phyloP scores from a whole-genome alignment of 2,888 invertebrate genomes.

The Aphodius granarius region DNA sequence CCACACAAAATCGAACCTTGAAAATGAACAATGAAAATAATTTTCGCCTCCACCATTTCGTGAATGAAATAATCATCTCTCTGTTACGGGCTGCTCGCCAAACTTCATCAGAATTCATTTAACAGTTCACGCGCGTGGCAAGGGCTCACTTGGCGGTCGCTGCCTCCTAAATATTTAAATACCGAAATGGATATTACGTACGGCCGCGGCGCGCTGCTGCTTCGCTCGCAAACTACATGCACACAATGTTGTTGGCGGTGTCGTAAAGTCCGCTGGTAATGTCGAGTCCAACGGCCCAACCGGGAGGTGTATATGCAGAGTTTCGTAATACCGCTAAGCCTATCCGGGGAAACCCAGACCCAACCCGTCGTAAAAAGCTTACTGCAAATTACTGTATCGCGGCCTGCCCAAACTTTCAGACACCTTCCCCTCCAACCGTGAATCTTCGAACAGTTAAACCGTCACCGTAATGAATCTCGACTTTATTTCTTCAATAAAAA shows the following conservation, averaged over 20 bases:
- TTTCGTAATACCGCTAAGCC: slow-evolving; percentile 43
- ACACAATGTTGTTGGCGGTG: slow-evolving; percentile 31
- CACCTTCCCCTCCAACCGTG: not conserved
- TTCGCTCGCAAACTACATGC: slow-evolving; percentile 11
- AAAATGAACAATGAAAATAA: too few species aligned
- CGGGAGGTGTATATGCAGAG: slow-evolving; percentile 43
- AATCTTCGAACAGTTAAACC: slow-evolving; percentile 9
- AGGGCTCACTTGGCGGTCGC: slow-evolving; percentile 7
- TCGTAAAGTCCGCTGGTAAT: slow-evolving; percentile 38
- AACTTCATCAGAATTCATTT: slow-evolving; percentile 18
- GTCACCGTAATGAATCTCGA: slow-evolving; percentile 16
- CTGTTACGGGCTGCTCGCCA: not conserved
- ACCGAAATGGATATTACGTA: slow-evolving; percentile 23
- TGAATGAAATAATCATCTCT: not conserved
- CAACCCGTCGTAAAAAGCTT: slow-evolving; percentile 40
- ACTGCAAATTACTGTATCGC: slow-evolving; percentile 38
- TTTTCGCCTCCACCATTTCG: slow-evolving; percentile 1
- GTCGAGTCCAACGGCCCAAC: slow-evolving; percentile 38
- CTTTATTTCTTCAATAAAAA: slow-evolving; percentile 22
- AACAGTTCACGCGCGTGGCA: not conserved
- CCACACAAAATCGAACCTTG: too few species aligned
- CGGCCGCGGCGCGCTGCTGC: slow-evolving; percentile 1
- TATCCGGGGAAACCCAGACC: slow-evolving; percentile 30
- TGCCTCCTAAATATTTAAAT: slow-evolving; percentile 28
- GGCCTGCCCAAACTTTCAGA: not conserved